A percentile compares a stretch with the other conserved stretches of the same genome.
phyloP scores from a whole-genome alignment of 1,140 invertebrate genomes.

The Odontomachus brunneus region DNA sequence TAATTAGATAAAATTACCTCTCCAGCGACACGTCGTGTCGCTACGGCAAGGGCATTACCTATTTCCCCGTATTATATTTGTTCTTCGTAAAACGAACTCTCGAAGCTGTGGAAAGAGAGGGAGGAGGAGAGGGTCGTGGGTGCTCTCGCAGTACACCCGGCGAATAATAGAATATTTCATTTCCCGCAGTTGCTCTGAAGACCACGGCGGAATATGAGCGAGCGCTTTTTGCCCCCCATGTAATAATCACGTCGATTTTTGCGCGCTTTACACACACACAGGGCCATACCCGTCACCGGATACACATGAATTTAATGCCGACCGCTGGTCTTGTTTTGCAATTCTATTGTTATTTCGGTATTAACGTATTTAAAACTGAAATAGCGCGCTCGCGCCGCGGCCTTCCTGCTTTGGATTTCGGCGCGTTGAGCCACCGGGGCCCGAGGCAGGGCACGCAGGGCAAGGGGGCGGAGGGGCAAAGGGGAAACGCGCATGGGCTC shows the following conservation, averaged over 20 bases:
- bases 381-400: conserved; percentile 25
- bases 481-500: conserved; percentile 1
- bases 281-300: conserved; percentile 34
- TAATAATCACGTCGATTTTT: conserved; percentile 60
- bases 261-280: conserved; percentile 20
- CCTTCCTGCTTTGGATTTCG: conserved; percentile 55
- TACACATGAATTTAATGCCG: conserved; percentile 44
- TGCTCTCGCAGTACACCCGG: not conserved
- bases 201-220: conserved; percentile 21
- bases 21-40: not conserved
- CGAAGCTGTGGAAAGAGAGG: conserved; percentile 1
- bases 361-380: conserved; percentile 62
- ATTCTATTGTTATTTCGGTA: conserved; percentile 61
- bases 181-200: conserved; percentile 26
- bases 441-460: no score
- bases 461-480: no score
- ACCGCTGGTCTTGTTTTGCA: conserved; percentile 45
- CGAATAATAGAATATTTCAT: conserved; percentile 58
- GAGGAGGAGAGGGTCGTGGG: not conserved
- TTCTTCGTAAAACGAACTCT: not conserved
- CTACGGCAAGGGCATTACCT: not conserved
- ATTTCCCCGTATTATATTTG: conserved; percentile 34
- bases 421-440: not conserved
- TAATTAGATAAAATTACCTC: conserved; percentile 20
- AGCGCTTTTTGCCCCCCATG: conserved; percentile 27